A percentile compares a stretch with the other conserved stretches of the same genome.
phyloP scores from a whole-genome alignment of 1,140 invertebrate species.

The Trichogramma pretiosum region DNA sequence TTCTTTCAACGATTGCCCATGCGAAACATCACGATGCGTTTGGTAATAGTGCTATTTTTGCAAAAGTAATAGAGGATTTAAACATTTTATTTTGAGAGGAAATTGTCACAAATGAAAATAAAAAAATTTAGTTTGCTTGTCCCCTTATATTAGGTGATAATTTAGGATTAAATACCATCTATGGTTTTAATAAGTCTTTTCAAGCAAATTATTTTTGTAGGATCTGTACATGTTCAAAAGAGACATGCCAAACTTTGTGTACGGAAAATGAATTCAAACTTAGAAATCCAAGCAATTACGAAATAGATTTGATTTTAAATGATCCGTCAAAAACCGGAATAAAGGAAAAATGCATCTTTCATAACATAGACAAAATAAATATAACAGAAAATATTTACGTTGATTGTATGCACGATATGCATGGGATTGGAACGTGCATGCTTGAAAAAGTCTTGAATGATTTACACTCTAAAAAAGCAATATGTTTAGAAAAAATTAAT shows the following conservation, averaged over 20 bases:
- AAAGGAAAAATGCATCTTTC: constrained; percentile 9
- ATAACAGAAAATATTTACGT: constrained; percentile 9
- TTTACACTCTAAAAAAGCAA: background rate
- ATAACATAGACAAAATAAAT: constrained; percentile 1
- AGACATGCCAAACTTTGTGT: background rate
- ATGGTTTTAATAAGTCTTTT: constrained; percentile 1
- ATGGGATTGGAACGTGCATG: constrained; percentile 1
- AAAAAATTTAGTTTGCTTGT: constrained; percentile 10
- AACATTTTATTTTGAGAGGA: constrained; percentile 6
- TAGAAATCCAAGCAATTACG: constrained; percentile 4
- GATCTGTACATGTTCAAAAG: background rate
- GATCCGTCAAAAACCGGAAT: background rate
- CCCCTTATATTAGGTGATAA: constrained; percentile 1
- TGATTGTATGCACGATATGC: constrained; percentile 6
- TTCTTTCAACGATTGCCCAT: constrained; percentile 4
- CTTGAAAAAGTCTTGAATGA: background rate
- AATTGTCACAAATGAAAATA: background rate
- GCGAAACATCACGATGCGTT: background rate
- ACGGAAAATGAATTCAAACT: background rate
- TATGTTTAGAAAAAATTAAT: background rate
- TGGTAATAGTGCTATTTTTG: background rate
- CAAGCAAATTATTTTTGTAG: background rate
- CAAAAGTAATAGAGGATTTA: background rate
- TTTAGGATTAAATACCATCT: background rate
- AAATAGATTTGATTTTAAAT: constrained; percentile 5